These are phyloP conservation scores for Lochmaea crataegi DNA, from an alignment of 2,888 invertebrate genomes.

Conservation along the genomic window DNA sequence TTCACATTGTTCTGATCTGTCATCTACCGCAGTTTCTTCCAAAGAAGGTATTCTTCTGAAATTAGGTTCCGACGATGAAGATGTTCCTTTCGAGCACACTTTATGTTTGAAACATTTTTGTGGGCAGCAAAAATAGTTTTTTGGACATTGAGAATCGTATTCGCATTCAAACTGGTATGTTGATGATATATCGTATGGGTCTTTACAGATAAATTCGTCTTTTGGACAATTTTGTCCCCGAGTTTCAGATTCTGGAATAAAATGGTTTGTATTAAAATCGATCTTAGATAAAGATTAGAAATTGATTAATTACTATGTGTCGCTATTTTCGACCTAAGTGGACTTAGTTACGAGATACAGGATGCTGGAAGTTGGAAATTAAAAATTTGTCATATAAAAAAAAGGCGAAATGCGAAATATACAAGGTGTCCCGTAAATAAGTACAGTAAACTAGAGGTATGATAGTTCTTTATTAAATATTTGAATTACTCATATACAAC, in stretches of 20 bases:
- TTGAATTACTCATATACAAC: too few relatives aligned
- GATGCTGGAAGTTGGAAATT: too few relatives aligned
- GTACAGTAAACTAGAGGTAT: too few relatives aligned
- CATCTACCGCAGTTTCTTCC: not conserved
- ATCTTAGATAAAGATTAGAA: too few relatives aligned
- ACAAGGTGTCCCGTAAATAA: too few relatives aligned
- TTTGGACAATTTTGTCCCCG: slow-evolving; percentile 22
- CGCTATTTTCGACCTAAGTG: too few relatives aligned
- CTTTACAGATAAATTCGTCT: slow-evolving; percentile 34
- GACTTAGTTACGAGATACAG: too few relatives aligned
- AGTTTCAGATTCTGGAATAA: slow-evolving; percentile 20
- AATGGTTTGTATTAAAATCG: not conserved
- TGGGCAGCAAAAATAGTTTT: slow-evolving; percentile 35
- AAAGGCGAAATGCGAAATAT: too few relatives aligned
- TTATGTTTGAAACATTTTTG: slow-evolving; percentile 42
- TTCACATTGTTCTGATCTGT: slow-evolving; percentile 18
- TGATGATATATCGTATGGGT: slow-evolving; percentile 25
- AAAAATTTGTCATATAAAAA: too few relatives aligned
- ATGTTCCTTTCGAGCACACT: slow-evolving; percentile 29
- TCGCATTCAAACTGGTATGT: slow-evolving; percentile 42
- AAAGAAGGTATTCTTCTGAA: not conserved
- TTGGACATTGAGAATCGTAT: slow-evolving; percentile 38
- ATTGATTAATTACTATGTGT: too few relatives aligned
- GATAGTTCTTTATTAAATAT: too few relatives aligned
- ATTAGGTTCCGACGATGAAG: not conserved